Base-by-base conservation (phyloP, 2,888 invertebrate genomes). In the Camptogramma bilineatum region DNA sequence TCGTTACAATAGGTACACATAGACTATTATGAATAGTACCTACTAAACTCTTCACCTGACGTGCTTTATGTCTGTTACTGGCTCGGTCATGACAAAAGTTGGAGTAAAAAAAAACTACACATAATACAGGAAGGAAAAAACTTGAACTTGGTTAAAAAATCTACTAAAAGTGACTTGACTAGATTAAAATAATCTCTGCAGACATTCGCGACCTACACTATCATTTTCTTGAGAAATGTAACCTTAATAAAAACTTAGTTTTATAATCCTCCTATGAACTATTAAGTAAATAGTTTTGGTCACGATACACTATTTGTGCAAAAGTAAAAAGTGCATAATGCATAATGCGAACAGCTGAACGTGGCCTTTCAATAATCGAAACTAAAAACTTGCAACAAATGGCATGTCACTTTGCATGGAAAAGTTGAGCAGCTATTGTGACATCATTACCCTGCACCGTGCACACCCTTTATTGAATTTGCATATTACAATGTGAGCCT, bases 401-500 rank as follows among this genome's bases (percentile, higher is more conserved):
- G 56, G 51, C 62, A 52, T 56, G 52, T 47, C 56, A 31, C 44
- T 24, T 57, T 16, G 52, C 46, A 31, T 10, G 55, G 34, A 21
- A 52, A 47, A 53, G 47, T 42, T 42, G 10, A 28, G 18, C 44
- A 54, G 34, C 44, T 34, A 51, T 48, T 55, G 46, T 58, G 19
- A 47, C 54, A 46, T 48, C 54, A 46, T 48, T 52, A 52, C 55
- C 55, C 47, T 21, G 48, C 52, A 46, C 59, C 24, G 52, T 39
- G 50, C 31, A 44, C 54, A 57, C 21, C 64, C 39, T 59, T 58
- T 34, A 55, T 53, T 58, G 54, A 47, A 68, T 73, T 68, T 64
- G 55, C 61, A 62, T 68, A 61, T 34, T 59, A 58, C 59, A 66
- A 65, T 67, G 66, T 59, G 68, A 64, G 59, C 59, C 52, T 68